Base-by-base conservation (phyloP, 2,888 invertebrate species). In the Tetranychus piercei region DNA sequence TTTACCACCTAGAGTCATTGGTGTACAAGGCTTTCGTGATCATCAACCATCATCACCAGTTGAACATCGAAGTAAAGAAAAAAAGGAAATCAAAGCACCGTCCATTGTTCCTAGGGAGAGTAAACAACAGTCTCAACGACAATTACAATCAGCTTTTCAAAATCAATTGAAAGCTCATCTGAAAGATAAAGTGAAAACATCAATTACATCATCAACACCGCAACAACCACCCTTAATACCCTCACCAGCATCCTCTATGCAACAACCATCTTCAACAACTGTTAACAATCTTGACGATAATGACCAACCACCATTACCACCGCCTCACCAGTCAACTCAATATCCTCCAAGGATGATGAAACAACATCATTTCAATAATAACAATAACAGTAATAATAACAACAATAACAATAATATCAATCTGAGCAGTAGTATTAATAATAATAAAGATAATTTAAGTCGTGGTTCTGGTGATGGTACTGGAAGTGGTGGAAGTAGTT, bases 381-480 rank as follows among this genome's bases (percentile, higher is more conserved):
- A 44, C 73, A 73, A 43, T 67, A 64, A 74, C 44, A 64, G 23
- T 44, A 71, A 43, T 34, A 66, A 69, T 15, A 67, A 69, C 69
- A 44, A 74, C 73, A 44, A 23, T 66, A 71, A 69, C 73, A 71
- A 71, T 9, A 71, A 71, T 34, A 71, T 22, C 34, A 71, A 71
- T 6, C 55, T 55, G 34, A 34, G 34, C 55, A 55, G 55, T 55
- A 15, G 11, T 15, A 55, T 9, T 55, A 55, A 55, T 43, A 71
- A 71, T 55, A 55, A 55, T 55, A 55, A 55, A 15, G 55, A 55
- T 55, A 55, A 55, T 55, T 15, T 55, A 55, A 65, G 71, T n/a
- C 43, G 43, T 55, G 9, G 67, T 18, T 76, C 76, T 73, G 76
- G 77, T 76, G 45, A 34, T 43, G 64, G 66, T 72, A 23, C 34